Conservation (phyloP, 2,888 invertebrate genomes). For the Sarcophaga carnaria region DNA sequence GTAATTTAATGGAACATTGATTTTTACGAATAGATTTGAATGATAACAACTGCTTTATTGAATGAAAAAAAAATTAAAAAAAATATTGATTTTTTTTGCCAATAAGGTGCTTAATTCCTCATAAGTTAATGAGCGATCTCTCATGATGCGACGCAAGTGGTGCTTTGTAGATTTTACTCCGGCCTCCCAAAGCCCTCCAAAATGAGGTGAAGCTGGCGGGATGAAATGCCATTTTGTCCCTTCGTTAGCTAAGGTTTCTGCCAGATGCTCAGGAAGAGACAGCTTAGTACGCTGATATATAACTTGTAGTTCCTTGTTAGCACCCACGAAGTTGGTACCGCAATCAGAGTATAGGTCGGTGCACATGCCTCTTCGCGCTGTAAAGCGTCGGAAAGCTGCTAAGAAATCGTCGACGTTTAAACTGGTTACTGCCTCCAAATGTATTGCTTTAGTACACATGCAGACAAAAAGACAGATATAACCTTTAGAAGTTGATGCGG, state of each 20-base stretch:
- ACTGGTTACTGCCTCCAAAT: constrained; percentile 24
- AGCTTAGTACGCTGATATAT: constrained; percentile 19
- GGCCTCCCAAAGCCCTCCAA: constrained; percentile 39
- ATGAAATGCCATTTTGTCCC: constrained; percentile 46
- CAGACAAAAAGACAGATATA: constrained; percentile 54
- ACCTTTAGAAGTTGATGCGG: constrained; percentile 38
- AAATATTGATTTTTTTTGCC: neutral
- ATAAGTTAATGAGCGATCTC: constrained; percentile 29
- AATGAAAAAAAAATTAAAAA: too few relatives aligned
- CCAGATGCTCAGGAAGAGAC: constrained; percentile 18
- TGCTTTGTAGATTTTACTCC: constrained; percentile 8
- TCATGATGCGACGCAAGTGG: constrained; percentile 22
- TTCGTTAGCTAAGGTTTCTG: constrained; percentile 25
- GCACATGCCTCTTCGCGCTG: constrained; percentile 12
- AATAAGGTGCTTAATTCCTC: constrained; percentile 42
- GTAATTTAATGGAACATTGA: too few relatives aligned
- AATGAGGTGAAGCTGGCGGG: constrained; percentile 36
- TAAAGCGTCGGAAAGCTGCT: constrained; percentile 36
- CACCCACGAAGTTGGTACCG: constrained; percentile 12
- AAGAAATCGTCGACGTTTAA: constrained; percentile 31
- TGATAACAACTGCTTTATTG: too few relatives aligned
- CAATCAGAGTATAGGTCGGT: constrained; percentile 30
- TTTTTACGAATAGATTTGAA: too few relatives aligned
- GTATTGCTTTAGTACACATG: constrained; percentile 54
- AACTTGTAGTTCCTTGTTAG: constrained; percentile 35